Evolutionary conservation across 2,797 vertebrate genomes (phyloP), one percentile per base, ranked within the genome.

Genomic region (Phylloscopus collybita): DNA sequence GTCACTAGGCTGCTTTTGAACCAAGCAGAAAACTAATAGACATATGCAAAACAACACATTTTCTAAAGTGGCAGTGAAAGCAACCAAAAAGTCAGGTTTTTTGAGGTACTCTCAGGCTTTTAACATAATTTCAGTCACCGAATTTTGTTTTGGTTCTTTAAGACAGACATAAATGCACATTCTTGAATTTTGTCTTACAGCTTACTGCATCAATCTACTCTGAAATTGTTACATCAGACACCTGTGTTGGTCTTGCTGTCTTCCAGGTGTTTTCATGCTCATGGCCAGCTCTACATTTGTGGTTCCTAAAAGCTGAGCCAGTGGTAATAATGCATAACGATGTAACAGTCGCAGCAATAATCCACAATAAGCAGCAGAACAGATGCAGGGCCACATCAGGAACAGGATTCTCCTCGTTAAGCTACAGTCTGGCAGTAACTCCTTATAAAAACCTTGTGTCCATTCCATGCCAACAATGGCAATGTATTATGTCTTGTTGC

Each of bases 31-130:
- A 70, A 86, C 10, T 42, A 32, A 16, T 3, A 69, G 6, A 30
- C 36, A 30, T 8, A n/a, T 5, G 21, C 22, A 50, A 88, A 82
- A 15, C 4, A 30, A 36, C 21, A 25, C 12, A 22, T n/a, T 70
- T 76, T 34, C 11, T 75, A 69, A 16, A 14, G 8, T 25, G 17
- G 32, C 23, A 80, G 57, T 23, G 59, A 53, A 70, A 82, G 6
- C 26, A 60, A 60, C 0, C 3, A 32, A 32, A 71, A 34, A 45
- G 2, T 12, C 8, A 4, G 9, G 0, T 27, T n/a, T 73, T 54
- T 34, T 69, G 6, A 76, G 40, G 32, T 59, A n/a, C 20, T 11
- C 23, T 42, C 9, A 50, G n/a, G 20, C 6, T 45, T 66, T 69
- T n/a, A 60, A 26, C 5, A 19, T 13, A 5, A 70, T 62, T 80